Base-by-base conservation (phyloP, 2,888 invertebrate species). In the Hirtodrosophila confusa region DNA sequence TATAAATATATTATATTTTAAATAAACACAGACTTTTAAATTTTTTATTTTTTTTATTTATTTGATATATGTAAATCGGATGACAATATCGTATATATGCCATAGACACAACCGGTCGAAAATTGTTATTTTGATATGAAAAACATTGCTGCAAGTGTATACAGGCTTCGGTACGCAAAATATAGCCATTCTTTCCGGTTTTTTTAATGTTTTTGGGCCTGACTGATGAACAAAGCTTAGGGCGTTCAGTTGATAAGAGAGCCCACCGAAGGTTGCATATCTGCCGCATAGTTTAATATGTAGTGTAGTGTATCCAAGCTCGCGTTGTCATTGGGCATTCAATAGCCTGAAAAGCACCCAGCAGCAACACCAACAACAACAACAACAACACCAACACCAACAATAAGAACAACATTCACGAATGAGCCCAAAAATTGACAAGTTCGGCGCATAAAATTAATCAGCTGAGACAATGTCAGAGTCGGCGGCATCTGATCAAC, bases 401-500 rank as follows among this genome's bases (percentile, higher is more conserved):
- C 17, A 17, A 17, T 17, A 17, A 17, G 17, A 17, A 17, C 36
- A 31, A 12, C n/a, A 24, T n/a, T 35, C 12, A 44, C 29, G 27
- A 33, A 43, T 24, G 36, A 36, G 40, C 2, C 35, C 44, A 57
- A 67, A 69, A 69, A 56, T 60, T 37, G 53, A 60, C 70, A 83
- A 79, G 69, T 68, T 57, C 67, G 71, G 45, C 58, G 71, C 67
- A 71, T 64, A 69, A 75, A 66, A 62, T 67, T 69, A 69, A 71
- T 66, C 54, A 45, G 49, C 49, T 55, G 48, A 56, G 55, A 39
- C 61, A 73, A 56, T 56, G 66, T 45, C 65, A 66, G 39, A 48
- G 69, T 50, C 67, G 61, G 72, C 78, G 58, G 66, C 78, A 62
- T 65, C 86, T 66, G 75, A 69, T 69, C 68, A 61, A 55, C 33